Conservation (phyloP, 92 coral and sea anemone genomes). For the Porites divaricata region DNA sequence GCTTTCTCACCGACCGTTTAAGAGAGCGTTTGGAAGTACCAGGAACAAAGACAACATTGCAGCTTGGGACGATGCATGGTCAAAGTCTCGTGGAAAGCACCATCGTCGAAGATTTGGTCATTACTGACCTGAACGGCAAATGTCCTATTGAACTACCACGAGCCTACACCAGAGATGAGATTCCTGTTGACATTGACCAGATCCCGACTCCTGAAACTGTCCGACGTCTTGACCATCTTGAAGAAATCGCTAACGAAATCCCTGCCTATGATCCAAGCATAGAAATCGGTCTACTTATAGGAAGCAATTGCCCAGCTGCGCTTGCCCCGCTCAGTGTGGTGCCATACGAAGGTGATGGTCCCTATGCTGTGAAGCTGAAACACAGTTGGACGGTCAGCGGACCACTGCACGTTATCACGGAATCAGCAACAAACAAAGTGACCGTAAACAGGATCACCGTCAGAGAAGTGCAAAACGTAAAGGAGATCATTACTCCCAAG, state of each 20-base stretch:
- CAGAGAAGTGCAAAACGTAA: constrained; percentile 27
- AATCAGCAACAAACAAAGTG: neutral
- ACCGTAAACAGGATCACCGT: constrained; percentile 39
- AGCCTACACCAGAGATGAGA: constrained; percentile 39
- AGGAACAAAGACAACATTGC: constrained; percentile 16
- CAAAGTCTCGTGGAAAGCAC: constrained; percentile 43
- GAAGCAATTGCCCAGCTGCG: constrained; percentile 16
- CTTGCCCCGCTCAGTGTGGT: constrained; percentile 68
- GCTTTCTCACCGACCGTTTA: constrained; percentile 63
- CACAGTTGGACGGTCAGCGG: constrained; percentile 71
- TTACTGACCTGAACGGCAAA: no score
- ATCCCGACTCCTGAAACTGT: constrained; percentile 53
- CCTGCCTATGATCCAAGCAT: constrained; percentile 10
- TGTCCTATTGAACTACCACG: constrained; percentile 43
- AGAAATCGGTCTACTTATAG: neutral
- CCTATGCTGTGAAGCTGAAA: constrained; percentile 56
- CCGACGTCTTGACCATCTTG: constrained; percentile 46
- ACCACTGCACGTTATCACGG: constrained; percentile 29
- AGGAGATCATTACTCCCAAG: constrained; percentile 37
- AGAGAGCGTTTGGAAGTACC: neutral
- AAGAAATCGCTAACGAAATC: constrained; percentile 42
- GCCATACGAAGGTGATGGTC: constrained; percentile 59
- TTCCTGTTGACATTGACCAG: constrained; percentile 50
- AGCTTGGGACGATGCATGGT: constrained; percentile 70
- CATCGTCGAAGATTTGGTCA: constrained; percentile 33